Base-by-base conservation (phyloP, 2,113 vertebrate genomes). In the Raphicerus campestris region DNA sequence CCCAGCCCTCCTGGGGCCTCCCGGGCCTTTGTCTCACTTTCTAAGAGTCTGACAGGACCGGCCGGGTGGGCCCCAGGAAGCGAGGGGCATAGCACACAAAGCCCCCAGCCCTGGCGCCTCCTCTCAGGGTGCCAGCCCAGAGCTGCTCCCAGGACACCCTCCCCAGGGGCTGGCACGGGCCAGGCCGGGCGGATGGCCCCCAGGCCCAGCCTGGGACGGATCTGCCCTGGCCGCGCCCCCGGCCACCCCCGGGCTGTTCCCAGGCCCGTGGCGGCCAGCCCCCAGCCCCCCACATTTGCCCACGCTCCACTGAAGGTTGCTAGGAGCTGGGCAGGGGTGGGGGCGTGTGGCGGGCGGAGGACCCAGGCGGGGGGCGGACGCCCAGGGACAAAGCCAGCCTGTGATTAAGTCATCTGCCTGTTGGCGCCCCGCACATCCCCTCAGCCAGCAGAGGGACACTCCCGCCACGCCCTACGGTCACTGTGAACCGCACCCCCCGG, bases 401-500 rank as follows among this genome's bases (percentile, higher is more conserved):
- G 91, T 35, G 98, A 97, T 97, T 97, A 93, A 97, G 98, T 97
- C 97, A 96, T 97, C 96, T 96, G 92, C 77, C 75, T 9, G 7
- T 49, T 2, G 32, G 92, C 78, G 6, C 92, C 92, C 24, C 2
- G 32, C 47, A 39, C 10, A 47, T 26, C 87, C 3, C 28, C 66
- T 30, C 9, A 7, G 45, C 78, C 93, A 45, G 15, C 51, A 0
- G 3, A 81, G 58, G 53, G 30, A 66, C 39, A 0, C 5, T 26
- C 35, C 70, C 17, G 58, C 93, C 16, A 35, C n/a, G 9, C 47
- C 49, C 45, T 2, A 13, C 0, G 13, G 47, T 60, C 47, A 13
- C 15, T 1, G 7, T n/a, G 4, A 30, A 35, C 17, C 32, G 3
- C 39, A 42, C 39, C 47, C 84, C 4, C 70, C 6, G 1, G 80